These are phyloP conservation scores for Orientallactaga sibirica DNA, from an alignment of 2,797 vertebrate genomes.

Conservation along the genomic window DNA sequence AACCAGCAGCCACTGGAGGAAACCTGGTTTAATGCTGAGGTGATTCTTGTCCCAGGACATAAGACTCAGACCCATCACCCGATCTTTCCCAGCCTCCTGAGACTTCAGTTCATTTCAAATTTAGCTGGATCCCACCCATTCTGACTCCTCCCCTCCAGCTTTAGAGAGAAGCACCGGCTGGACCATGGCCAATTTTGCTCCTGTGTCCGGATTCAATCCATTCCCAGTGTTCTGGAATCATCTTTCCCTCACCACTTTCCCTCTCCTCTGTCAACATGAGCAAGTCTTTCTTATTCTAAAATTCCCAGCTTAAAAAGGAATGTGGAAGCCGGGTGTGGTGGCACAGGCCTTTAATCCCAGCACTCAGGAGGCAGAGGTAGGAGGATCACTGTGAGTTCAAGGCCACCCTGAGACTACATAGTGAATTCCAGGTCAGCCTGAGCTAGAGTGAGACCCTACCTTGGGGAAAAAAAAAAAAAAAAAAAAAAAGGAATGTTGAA, in stretches of 20 bases:
- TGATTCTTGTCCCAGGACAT: neutral
- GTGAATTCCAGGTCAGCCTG: too few relatives aligned
- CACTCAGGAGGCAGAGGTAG: too few relatives aligned
- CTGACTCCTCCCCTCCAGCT: neutral
- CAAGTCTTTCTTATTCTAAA: neutral
- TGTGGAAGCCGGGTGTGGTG: neutral
- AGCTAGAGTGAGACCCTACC: too few relatives aligned
- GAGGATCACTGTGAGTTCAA: too few relatives aligned
- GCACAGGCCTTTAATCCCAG: too few relatives aligned
- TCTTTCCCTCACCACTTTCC: neutral
- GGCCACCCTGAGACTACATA: too few relatives aligned
- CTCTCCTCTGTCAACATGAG: neutral
- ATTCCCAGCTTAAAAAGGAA: neutral
- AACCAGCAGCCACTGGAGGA: neutral
- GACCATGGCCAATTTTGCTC: neutral
- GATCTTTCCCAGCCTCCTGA: neutral
- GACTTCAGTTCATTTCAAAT: too few relatives aligned
- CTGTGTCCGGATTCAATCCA: neutral
- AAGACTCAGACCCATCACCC: neutral
- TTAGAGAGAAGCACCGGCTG: neutral
- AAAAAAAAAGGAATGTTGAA: too few relatives aligned
- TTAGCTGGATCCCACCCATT: fast-evolving
- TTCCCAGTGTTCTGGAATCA: neutral
- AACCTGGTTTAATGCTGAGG: neutral
- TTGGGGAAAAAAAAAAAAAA: too few relatives aligned